A percentile compares a stretch with the other conserved stretches of the same genome.
phyloP scores from a whole-genome alignment of 1,140 invertebrate genomes.

The Apis mellifera region DNA sequence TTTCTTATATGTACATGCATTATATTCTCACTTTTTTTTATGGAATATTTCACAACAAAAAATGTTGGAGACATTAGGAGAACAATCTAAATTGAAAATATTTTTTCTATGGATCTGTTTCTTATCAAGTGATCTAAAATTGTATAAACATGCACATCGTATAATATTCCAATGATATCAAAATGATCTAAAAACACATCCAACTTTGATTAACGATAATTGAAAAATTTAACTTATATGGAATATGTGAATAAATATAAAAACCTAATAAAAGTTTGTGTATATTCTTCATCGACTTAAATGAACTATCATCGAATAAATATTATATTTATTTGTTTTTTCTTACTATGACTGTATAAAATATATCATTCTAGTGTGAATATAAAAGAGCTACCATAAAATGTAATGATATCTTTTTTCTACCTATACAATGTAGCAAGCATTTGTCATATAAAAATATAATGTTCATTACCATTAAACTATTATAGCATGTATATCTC shows the following conservation, averaged over 20 bases:
- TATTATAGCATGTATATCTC: neutral
- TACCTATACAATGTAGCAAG: slow-evolving; percentile 10
- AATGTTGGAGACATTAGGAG: neutral
- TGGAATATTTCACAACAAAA: neutral
- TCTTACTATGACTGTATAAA: neutral
- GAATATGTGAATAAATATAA: neutral
- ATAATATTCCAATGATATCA: neutral
- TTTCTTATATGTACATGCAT: slow-evolving; percentile 3
- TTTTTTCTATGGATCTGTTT: neutral
- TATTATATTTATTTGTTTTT: neutral
- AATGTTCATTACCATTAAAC: slow-evolving; percentile 8
- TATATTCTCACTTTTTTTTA: neutral
- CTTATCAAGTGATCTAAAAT: neutral
- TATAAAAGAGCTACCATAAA: neutral
- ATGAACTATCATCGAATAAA: neutral
- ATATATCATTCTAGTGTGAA: too few species aligned
- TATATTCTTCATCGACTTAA: neutral
- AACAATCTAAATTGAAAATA: neutral
- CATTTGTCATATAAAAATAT: slow-evolving; percentile 5
- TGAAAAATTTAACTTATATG: neutral
- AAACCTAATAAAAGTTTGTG: neutral
- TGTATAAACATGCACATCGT: slow-evolving; percentile 14
- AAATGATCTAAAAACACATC: slow-evolving; percentile 38
- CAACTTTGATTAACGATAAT: slow-evolving; percentile 54
- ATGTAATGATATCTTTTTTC: neutral